Evolutionary conservation across 2,888 invertebrate species (phyloP).

Genomic region (Drosophila helvetica): DNA sequence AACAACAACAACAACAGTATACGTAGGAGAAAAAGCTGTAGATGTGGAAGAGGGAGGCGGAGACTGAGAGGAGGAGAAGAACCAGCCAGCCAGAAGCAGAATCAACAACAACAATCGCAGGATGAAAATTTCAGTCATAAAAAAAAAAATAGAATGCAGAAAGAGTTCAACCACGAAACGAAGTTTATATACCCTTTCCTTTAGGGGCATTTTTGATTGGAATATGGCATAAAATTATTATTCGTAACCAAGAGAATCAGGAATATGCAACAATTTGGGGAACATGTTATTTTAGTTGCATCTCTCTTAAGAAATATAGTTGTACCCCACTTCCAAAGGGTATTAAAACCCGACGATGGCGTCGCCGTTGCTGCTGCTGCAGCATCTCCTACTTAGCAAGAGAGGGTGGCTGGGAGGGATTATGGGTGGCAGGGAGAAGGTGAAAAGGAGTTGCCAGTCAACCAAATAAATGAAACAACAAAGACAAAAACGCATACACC

Average conservation of each 20-base stretch:
- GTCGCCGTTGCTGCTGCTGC: constrained; percentile 30
- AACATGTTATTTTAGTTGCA: background rate
- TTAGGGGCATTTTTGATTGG: background rate
- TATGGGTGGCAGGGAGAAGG: constrained; percentile 7
- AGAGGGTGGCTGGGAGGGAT: constrained; percentile 12
- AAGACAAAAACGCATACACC: constrained; percentile 49
- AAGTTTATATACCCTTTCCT: background rate
- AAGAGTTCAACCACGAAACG: background rate
- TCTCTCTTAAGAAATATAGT: background rate
- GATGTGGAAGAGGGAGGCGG: constrained; percentile 14
- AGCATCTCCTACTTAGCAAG: constrained; percentile 61
- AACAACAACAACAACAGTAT: constrained; percentile 8
- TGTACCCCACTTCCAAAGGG: background rate
- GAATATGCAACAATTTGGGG: background rate
- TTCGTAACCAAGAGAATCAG: too few species aligned
- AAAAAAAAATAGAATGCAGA: background rate
- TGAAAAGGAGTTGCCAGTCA: constrained; percentile 68
- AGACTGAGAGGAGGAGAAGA: constrained; percentile 19
- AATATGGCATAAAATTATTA: too few species aligned
- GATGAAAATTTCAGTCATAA: constrained; percentile 30
- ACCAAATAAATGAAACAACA: constrained; percentile 79
- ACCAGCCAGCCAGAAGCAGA: constrained; percentile 31
- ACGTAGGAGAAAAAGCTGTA: background rate
- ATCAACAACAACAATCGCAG: constrained; percentile 39
- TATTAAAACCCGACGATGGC: constrained; percentile 27